Conservation (phyloP, 2,113 vertebrate species). For the Alethe castanea region DNA sequence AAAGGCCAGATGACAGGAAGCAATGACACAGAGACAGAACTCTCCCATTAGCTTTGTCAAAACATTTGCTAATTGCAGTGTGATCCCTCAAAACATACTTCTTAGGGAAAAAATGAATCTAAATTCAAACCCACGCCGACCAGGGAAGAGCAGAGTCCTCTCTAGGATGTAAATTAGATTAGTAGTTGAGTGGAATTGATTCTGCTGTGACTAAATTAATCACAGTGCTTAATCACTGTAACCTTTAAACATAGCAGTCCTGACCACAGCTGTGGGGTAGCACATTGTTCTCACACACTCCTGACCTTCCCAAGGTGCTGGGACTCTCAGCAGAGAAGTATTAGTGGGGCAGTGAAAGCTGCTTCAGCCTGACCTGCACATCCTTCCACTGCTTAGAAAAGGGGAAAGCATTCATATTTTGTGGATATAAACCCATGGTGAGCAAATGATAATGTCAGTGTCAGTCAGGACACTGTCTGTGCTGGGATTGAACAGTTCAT, state of each 20-base stretch:
- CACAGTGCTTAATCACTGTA: constrained; percentile 84
- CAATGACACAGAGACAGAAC: neutral
- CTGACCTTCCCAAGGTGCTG: constrained; percentile 2
- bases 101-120: constrained; percentile 5
- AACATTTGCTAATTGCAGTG: constrained; percentile 19
- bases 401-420: neutral
- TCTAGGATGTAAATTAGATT: constrained; percentile 73
- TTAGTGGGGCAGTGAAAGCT: neutral
- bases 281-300: neutral
- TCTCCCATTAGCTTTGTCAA: constrained; percentile 49
- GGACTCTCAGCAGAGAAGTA: neutral
- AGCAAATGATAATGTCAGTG: neutral
- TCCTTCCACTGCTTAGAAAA: neutral
- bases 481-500: neutral
- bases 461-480: neutral
- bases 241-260: constrained; percentile 72
- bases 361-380: neutral
- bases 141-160: constrained; percentile 48
- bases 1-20: constrained; percentile 28
- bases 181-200: constrained; percentile 90
- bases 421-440: neutral
- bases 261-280: constrained; percentile 61
- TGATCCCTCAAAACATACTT: neutral
- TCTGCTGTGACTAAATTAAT: constrained; percentile 89
- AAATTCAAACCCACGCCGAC: constrained; percentile 17